phyloP scores from a whole-genome alignment of 2,797 vertebrate species.

The Limnodromus scolopaceus region DNA sequence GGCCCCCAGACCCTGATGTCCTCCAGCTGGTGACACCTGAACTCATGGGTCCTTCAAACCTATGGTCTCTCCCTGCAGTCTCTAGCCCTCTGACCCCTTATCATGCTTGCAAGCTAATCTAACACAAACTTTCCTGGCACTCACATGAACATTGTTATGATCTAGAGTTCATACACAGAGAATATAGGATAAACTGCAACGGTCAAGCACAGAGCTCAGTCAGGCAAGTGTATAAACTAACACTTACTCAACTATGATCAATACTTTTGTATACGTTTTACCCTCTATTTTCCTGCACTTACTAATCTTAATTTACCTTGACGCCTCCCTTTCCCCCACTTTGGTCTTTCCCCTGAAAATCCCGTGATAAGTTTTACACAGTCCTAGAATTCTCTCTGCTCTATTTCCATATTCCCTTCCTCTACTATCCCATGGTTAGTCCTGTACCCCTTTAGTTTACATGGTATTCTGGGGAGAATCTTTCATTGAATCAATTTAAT shows the following conservation, averaged over 20 bases:
- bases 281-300: background rate
- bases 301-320: background rate
- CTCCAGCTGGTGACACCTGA: background rate
- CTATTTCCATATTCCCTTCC: background rate
- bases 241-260: background rate
- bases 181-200: background rate
- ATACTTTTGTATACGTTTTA: background rate
- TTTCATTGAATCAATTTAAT: background rate
- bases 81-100: background rate
- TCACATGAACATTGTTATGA: background rate
- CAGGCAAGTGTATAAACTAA: background rate
- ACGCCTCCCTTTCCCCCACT: rapidly evolving
- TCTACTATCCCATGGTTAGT: background rate
- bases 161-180: background rate
- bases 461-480: background rate
- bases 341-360: background rate
- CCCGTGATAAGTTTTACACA: background rate
- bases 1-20: background rate
- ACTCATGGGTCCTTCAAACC: background rate
- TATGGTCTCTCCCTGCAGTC: rapidly evolving
- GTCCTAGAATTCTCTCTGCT: background rate
- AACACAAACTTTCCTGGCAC: background rate
- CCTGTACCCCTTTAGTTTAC: background rate
- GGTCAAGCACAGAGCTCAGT: background rate
- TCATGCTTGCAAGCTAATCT: background rate